phyloP scores from a whole-genome alignment of 1,140 invertebrate species.

The Propsilocerus akamusi region DNA sequence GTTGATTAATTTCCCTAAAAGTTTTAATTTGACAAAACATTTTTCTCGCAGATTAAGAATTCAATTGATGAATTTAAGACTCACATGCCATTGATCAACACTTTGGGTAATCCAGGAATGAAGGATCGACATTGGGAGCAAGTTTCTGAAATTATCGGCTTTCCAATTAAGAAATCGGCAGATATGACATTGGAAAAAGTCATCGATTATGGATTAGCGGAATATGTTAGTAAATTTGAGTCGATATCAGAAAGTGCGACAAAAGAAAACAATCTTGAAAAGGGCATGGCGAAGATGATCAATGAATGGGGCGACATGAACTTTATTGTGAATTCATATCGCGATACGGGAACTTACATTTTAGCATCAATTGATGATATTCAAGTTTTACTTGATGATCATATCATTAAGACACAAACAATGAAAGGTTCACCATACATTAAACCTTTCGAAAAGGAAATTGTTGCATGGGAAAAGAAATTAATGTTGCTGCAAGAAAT shows the following conservation, averaged over 20 bases:
- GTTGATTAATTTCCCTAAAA: conserved; percentile 8
- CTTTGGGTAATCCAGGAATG: conserved; percentile 85
- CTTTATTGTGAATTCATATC: conserved; percentile 37
- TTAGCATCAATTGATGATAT: conserved; percentile 86
- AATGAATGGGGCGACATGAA: conserved; percentile 77
- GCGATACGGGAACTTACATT: conserved; percentile 84
- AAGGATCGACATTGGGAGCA: conserved; percentile 89
- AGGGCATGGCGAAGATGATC: conserved; percentile 77
- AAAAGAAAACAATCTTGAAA: conserved; percentile 88
- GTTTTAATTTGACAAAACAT: conserved; percentile 1
- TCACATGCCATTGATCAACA: conserved; percentile 77
- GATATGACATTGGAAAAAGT: conserved; percentile 72
- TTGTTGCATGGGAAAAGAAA: conserved; percentile 52
- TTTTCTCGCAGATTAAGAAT: conserved; percentile 27
- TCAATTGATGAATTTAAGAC: conserved; percentile 77
- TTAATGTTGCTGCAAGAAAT: conserved; percentile 71
- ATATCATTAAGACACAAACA: conserved; percentile 91
- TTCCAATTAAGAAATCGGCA: conserved; percentile 72
- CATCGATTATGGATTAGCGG: conserved; percentile 82
- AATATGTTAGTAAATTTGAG: conserved; percentile 84
- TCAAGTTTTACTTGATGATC: conserved; percentile 87
- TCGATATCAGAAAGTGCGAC: conserved; percentile 84
- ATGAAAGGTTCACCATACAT: conserved; percentile 96
- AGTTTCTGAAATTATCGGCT: conserved; percentile 88
- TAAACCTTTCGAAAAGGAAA: conserved; percentile 76